phyloP scores from a whole-genome alignment of 1,140 invertebrate genomes.

The Eumeta japonica region DNA sequence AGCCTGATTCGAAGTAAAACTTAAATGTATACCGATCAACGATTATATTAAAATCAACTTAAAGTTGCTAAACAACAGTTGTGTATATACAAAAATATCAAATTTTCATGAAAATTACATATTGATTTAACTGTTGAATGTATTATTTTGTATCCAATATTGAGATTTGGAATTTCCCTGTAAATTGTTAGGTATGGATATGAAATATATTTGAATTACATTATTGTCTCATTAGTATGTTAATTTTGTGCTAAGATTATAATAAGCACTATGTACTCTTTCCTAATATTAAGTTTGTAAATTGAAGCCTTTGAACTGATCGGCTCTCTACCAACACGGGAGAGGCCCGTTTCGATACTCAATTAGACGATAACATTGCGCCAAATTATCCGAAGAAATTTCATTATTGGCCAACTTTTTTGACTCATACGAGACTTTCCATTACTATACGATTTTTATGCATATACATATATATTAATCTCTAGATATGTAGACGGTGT shows the following conservation, averaged over 20 bases:
- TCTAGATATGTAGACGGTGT: constrained; percentile 49
- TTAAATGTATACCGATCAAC: constrained; percentile 6
- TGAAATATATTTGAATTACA: constrained; percentile 32
- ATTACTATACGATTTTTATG: constrained; percentile 49
- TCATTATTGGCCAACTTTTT: constrained; percentile 17
- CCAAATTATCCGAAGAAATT: constrained; percentile 11
- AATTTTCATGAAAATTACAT: constrained; percentile 24
- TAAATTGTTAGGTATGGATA: constrained; percentile 39
- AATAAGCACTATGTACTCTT: not conserved
- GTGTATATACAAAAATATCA: constrained; percentile 46
- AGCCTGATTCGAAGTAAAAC: no score
- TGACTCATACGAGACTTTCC: constrained; percentile 46
- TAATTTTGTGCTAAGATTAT: constrained; percentile 13
- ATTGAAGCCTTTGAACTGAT: no score
- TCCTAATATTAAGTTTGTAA: no score
- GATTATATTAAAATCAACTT: constrained; percentile 10
- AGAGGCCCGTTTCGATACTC: not conserved
- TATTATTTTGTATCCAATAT: constrained; percentile 25
- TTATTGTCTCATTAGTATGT: constrained; percentile 33
- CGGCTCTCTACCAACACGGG: no score
- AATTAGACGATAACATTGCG: not conserved
- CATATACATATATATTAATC: constrained; percentile 47
- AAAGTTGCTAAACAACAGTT: constrained; percentile 19
- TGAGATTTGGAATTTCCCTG: constrained; percentile 33
- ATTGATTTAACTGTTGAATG: no score